These are phyloP conservation scores for Herpetotheres cachinnans DNA, from an alignment of 2,113 vertebrate genomes.

Conservation along the genomic window DNA sequence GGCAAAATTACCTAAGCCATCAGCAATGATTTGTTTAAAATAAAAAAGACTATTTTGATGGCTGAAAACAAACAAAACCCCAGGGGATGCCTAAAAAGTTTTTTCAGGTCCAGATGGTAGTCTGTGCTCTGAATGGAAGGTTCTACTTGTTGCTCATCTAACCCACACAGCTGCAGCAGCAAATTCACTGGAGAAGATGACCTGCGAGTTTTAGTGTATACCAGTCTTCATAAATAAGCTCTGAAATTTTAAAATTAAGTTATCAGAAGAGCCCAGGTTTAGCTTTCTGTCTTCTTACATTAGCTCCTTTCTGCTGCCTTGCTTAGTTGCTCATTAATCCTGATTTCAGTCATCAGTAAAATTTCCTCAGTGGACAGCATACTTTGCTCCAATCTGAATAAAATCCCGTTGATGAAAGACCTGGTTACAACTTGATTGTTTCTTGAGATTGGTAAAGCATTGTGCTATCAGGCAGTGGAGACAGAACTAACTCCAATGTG, in stretches of 20 bases:
- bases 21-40: not conserved
- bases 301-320: not conserved
- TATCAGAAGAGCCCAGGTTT: not conserved
- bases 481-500: not conserved
- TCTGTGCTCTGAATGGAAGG: not conserved
- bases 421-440: not conserved
- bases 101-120: not conserved
- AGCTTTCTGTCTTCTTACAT: not conserved
- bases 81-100: not conserved
- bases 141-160: not conserved
- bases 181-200: not conserved
- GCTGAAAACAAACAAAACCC: not conserved
- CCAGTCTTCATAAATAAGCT: not conserved
- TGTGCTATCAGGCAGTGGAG: not conserved
- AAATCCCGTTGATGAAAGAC: not conserved
- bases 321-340: not conserved
- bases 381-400: not conserved
- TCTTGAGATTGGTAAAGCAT: not conserved
- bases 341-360: not conserved
- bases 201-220: not conserved
- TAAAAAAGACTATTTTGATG: rapidly evolving
- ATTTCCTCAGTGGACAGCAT: not conserved
- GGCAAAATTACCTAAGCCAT: not conserved
- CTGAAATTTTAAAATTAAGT: not conserved
- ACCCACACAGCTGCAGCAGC: not conserved